These are phyloP conservation scores for Australoheros facetus DNA, from an alignment of 2,797 vertebrate genomes.

Conservation along the genomic window DNA sequence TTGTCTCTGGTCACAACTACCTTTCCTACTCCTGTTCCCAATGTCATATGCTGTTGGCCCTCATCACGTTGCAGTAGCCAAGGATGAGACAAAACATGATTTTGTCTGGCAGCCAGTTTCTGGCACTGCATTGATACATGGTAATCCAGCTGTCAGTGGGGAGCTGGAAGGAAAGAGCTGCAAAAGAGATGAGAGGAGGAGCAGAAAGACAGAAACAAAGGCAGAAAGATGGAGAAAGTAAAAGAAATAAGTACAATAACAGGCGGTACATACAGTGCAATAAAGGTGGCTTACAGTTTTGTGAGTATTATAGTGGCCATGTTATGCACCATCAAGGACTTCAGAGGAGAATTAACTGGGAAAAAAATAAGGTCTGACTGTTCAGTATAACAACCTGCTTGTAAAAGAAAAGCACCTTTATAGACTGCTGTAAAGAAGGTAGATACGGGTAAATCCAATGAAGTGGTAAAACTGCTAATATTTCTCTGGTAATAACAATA, in stretches of 20 bases:
- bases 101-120: conserved; percentile 70
- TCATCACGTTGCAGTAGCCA: conserved; percentile 57
- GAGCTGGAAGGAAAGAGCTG: conserved; percentile 22
- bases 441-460: neutral
- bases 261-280: neutral
- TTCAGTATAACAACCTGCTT: neutral
- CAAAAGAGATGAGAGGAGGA: conserved; percentile 6
- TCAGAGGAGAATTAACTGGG: neutral
- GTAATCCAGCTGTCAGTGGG: conserved; percentile 71
- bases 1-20: conserved; percentile 41
- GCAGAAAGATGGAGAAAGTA: conserved; percentile 7
- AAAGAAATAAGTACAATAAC: conserved; percentile 9
- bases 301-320: neutral
- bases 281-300: conserved; percentile 9
- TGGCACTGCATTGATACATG: conserved; percentile 71
- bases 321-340: neutral
- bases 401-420: neutral
- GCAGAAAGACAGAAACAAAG: conserved; percentile 28
- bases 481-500: neutral
- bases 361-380: neutral
- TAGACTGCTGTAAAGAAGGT: neutral
- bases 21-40: conserved; percentile 40
- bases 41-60: conserved; percentile 58
- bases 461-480: neutral
- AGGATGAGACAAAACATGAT: conserved; percentile 73